Percentiles rank a stretch among this genome's conserved stretches.
phyloP scores from a whole-genome alignment of 2,888 invertebrate genomes.

The Heliconius aoede region DNA sequence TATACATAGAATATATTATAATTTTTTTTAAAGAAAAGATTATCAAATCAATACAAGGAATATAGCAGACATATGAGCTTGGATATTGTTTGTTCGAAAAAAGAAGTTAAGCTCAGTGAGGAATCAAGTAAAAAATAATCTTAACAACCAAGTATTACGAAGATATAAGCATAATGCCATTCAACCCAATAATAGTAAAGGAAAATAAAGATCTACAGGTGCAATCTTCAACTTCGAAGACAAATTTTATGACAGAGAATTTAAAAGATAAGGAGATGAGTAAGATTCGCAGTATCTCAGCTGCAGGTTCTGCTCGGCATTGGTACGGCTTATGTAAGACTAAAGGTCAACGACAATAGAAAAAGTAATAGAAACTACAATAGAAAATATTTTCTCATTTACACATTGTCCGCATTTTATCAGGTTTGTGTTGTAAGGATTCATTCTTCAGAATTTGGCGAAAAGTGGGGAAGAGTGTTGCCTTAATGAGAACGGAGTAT shows the following conservation, averaged over 20 bases:
- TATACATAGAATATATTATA: not conserved
- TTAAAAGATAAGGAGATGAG: not conserved
- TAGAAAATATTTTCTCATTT: too few species aligned
- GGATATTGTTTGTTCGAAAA: not conserved
- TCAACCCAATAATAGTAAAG: not conserved
- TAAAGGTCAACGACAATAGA: not conserved
- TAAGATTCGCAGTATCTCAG: not conserved
- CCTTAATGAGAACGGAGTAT: too few species aligned
- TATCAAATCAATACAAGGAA: not conserved
- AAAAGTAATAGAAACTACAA: not conserved
- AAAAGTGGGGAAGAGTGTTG: too few species aligned
- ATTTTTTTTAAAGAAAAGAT: not conserved
- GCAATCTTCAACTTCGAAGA: not conserved
- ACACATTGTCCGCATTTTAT: too few species aligned
- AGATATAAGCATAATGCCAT: not conserved
- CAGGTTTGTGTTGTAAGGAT: too few species aligned
- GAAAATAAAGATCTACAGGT: not conserved
- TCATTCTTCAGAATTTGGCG: too few species aligned
- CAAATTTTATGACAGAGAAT: not conserved
- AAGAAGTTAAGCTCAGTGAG: not conserved
- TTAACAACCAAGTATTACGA: not conserved
- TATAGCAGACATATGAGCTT: not conserved
- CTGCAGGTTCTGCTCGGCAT: conserved; percentile 8
- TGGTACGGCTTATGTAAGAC: conserved; percentile 14
- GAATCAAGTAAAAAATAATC: too few species aligned